Evolutionary conservation across 2,797 vertebrate species (phyloP), one percentile per base, ranked within the genome.

Genomic region (Cirrhinus mrigala): DNA sequence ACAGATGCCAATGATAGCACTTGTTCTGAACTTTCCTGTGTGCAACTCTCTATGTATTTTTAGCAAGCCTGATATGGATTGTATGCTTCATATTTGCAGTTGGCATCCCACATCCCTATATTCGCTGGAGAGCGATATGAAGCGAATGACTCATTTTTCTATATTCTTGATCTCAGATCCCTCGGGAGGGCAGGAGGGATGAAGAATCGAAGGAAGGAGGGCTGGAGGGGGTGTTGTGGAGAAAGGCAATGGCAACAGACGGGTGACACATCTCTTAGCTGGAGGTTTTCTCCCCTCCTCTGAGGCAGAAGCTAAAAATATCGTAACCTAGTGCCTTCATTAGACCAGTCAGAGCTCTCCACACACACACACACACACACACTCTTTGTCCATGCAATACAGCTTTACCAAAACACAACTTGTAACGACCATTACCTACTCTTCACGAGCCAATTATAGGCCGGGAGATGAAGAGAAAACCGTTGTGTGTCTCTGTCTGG

Each of bases 261-360:
- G 54, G 79, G 84, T 86, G 88, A 86, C 87, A 83, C 80, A 88
- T 88, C 84, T 76, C 79, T 76, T 62, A 87, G 85, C 70, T 87
- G 58, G 66, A 83, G 82, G 78, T 83, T 68, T 48, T 33, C 27
- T 79, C 56, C 75, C 54, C 76, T 76, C 16, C 62, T 37, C 79
- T 85, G 70, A 81, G 44, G 73, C 77, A 84, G 74, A 40, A 22
- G 64, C 85, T 89, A 90, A 83, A 88, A 87, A 89, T 89, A 89
- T 66, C 68, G 20, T 85, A 86, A 79, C 85, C 73, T 46, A 58
- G n/a, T 87, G 76, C 78, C 64, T 87, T 84, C 24, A 64, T 83
- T 80, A 79, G 48, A 76, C 62, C 75, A 71, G 73, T 71, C 70
- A 77, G 52, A 62, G 50, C 33, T 54, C 48, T 46, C 29, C 22